These are phyloP conservation scores for Labia minor DNA, from an alignment of 2,888 invertebrate genomes.

Conservation along the genomic window DNA sequence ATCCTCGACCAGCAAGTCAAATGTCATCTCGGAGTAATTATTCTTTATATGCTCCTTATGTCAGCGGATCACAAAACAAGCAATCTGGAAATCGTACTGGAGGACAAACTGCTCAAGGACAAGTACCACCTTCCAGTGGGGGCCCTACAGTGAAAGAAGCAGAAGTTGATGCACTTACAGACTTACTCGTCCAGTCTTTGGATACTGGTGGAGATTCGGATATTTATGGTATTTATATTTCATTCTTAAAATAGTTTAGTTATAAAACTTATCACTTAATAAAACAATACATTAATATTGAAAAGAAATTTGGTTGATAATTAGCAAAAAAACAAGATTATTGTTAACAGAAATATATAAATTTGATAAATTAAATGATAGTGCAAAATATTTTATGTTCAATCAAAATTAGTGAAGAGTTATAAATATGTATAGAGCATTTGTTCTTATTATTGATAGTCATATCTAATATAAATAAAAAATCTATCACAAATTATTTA, in stretches of 20 bases:
- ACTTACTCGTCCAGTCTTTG: constrained; percentile 81
- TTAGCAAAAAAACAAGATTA: no score
- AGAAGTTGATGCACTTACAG: constrained; percentile 81
- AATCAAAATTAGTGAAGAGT: no score
- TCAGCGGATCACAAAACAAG: constrained; percentile 31
- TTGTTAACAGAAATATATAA: no score
- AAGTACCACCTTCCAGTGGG: constrained; percentile 13
- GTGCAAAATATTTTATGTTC: no score
- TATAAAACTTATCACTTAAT: no score
- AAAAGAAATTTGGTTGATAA: no score
- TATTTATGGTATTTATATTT: constrained; percentile 44
- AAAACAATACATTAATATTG: no score
- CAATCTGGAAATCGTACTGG: constrained; percentile 19
- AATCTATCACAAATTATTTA: no score
- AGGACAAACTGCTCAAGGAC: constrained; percentile 19
- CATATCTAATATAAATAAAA: no score
- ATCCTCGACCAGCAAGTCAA: constrained; percentile 64
- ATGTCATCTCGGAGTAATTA: constrained; percentile 55
- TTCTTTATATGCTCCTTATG: constrained; percentile 56
- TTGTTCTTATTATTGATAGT: no score
- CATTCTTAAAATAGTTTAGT: background rate
- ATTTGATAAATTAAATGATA: no score
- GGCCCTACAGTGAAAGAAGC: constrained; percentile 53
- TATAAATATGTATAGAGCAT: no score
- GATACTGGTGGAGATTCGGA: constrained; percentile 59